A percentile compares a stretch with the other conserved stretches of the same genome.
Conservation (phyloP, 2,797 vertebrate genomes). For the Hemibagrus guttatus region DNA sequence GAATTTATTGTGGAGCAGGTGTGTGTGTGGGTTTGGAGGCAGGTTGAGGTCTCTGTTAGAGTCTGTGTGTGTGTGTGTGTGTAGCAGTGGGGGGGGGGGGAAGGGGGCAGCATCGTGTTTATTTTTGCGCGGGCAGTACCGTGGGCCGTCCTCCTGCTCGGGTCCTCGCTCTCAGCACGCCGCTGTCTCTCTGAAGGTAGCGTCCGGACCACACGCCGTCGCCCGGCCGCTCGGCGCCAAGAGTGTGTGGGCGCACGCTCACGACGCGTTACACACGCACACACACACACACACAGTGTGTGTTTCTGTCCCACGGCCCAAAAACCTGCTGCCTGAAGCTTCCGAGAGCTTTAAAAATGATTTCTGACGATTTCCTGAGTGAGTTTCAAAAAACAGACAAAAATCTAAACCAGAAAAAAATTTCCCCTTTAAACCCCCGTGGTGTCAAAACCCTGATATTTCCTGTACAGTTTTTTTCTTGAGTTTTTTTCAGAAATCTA, state of each 20-base stretch:
- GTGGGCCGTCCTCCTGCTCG: constrained; percentile 45
- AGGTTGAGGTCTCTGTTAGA: neutral
- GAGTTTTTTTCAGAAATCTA: neutral
- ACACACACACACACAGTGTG: constrained; percentile 9
- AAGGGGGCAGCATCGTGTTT: constrained; percentile 4
- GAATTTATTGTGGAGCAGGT: neutral
- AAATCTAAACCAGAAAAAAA: neutral
- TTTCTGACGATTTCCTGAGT: neutral
- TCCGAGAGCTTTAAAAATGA: constrained; percentile 15
- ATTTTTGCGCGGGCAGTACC: constrained; percentile 35
- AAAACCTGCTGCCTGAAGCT: neutral
- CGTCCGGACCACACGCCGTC: constrained; percentile 61
- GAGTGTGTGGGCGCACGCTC: constrained; percentile 38
- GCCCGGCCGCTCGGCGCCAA: constrained; percentile 30
- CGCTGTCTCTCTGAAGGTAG: constrained; percentile 46
- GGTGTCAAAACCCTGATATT: neutral
- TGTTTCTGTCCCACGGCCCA: constrained; percentile 18
- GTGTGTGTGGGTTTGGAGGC: constrained; percentile 22
- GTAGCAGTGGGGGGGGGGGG: neutral
- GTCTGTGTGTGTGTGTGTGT: constrained; percentile 27
- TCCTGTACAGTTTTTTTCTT: neutral
- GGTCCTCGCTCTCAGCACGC: constrained; percentile 50
- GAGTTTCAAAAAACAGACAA: neutral
- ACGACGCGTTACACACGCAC: constrained; percentile 42
- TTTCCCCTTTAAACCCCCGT: too few species aligned